Base-by-base conservation (phyloP, 1,140 invertebrate species). In the Phthorimaea operculella region DNA sequence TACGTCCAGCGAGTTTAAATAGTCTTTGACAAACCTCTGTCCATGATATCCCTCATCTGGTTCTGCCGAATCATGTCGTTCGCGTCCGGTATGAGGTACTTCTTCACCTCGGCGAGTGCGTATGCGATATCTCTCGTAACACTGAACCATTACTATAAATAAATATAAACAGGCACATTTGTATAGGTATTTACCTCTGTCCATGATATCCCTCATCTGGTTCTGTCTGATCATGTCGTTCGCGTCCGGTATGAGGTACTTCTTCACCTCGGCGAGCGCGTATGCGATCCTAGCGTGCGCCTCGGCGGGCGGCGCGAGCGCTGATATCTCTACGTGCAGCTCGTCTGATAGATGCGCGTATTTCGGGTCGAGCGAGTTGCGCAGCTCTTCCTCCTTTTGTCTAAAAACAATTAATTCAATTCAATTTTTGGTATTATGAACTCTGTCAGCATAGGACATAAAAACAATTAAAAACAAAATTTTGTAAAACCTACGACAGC, bases 281-380 rank as follows among this genome's bases (percentile, higher is more conserved):
- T 94, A 96, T 0, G 96, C 93, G 15, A 98, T 93, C 54, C 96
- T 88, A 14, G 94, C 93, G 79, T 98, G 95, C 0, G 95, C 95
- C 77, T 98, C 96, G 0, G 94, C 92, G 0, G 96, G 94, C 12
- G 95, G 92, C 6, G 95, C 96, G 56, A 94, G 89, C 11, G 95
- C 94, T 44, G 93, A 93, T 55, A 98, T 94, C 79, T 98, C 94
- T 0, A 99, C 94, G 76, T 98, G 97, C 4, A 99, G 88, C 63
- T 98, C 96, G 63, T 98, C 96, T 53, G 91, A 90, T 11, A 98
- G 88, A 83, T 99, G 97, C 8, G 93, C 90, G 77, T 96, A 98
- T 77, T 98, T 97, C 0, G 95, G 94, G 79, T 98, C 96, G 48
- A 93, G 85, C 0, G 94, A 93, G 66, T 90, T 90, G 34, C 96